phyloP scores from a whole-genome alignment of 1,140 invertebrate genomes.

The Temnothorax longispinosus region DNA sequence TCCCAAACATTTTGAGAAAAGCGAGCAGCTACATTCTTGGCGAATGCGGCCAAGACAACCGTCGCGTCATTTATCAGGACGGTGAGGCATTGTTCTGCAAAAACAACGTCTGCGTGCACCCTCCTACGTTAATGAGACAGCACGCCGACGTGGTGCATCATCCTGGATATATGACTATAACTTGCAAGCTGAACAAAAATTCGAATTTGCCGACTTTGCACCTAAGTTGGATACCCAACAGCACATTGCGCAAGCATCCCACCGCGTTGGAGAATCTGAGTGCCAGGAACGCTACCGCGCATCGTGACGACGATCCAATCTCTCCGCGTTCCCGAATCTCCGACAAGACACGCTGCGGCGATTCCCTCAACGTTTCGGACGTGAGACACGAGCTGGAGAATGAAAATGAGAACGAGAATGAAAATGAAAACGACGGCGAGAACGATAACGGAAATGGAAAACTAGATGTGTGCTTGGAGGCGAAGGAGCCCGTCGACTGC shows the following conservation, averaged over 20 bases:
- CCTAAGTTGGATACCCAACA: conserved; percentile 97
- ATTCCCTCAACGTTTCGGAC: neutral
- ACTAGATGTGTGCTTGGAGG: conserved; percentile 83
- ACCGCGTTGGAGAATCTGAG: conserved; percentile 89
- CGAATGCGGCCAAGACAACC: conserved; percentile 85
- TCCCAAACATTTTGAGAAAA: conserved; percentile 90
- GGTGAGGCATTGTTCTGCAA: conserved; percentile 95
- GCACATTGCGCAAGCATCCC: conserved; percentile 94
- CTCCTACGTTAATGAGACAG: conserved; percentile 91
- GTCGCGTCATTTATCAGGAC: conserved; percentile 88
- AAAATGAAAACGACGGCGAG: conserved; percentile 42
- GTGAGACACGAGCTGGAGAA: conserved; percentile 15
- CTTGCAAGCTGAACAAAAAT: conserved; percentile 91
- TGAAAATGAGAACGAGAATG: conserved; percentile 35
- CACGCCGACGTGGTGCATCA: conserved; percentile 94
- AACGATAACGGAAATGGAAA: conserved; percentile 69
- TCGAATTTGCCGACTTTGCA: conserved; percentile 92
- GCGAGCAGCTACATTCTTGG: conserved; percentile 92
- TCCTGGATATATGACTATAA: conserved; percentile 96
- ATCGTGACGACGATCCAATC: conserved; percentile 36
- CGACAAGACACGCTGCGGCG: conserved; percentile 25
- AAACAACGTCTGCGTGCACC: conserved; percentile 99
- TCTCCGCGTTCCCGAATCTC: conserved; percentile 59
- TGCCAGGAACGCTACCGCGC: conserved; percentile 54
- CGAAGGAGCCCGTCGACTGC: conserved; percentile 81